Evolutionary conservation across 2,888 invertebrate species (phyloP).

Genomic region (Dusona sp.): DNA sequence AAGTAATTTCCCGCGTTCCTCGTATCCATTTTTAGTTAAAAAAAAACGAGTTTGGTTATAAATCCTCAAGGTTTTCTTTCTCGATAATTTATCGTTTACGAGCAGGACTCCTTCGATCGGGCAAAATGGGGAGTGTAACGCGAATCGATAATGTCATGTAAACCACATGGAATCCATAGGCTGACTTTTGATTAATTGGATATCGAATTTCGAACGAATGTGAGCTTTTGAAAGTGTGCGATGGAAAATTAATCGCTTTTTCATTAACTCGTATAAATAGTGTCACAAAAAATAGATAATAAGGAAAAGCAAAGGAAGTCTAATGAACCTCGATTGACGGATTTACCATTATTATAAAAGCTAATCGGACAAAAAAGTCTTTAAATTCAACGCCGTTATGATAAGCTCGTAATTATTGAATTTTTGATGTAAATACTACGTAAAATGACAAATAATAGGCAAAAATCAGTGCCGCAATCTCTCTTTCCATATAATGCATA

Average conservation of each 20-base stretch:
- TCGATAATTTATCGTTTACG: neutral
- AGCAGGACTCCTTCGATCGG: neutral
- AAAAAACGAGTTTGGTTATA: neutral
- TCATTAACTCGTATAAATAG: neutral
- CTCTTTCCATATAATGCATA: neutral
- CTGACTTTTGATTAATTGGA: neutral
- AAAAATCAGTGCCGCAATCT: neutral
- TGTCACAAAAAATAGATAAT: slow-evolving; percentile 9
- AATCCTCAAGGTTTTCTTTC: neutral
- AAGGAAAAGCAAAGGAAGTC: neutral
- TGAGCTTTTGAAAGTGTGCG: neutral
- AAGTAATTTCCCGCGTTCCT: no score
- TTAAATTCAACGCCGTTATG: neutral
- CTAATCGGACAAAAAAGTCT: neutral
- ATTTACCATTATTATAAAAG: neutral
- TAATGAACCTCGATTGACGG: neutral
- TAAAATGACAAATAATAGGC: neutral
- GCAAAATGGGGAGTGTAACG: neutral
- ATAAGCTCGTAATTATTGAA: neutral
- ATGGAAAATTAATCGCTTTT: neutral
- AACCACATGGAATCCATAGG: neutral
- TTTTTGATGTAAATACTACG: slow-evolving; percentile 8
- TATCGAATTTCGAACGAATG: neutral
- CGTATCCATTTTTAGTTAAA: neutral
- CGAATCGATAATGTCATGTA: neutral